phyloP scores from a whole-genome alignment of 2,888 invertebrate species.

The Apodemia hepburni region DNA sequence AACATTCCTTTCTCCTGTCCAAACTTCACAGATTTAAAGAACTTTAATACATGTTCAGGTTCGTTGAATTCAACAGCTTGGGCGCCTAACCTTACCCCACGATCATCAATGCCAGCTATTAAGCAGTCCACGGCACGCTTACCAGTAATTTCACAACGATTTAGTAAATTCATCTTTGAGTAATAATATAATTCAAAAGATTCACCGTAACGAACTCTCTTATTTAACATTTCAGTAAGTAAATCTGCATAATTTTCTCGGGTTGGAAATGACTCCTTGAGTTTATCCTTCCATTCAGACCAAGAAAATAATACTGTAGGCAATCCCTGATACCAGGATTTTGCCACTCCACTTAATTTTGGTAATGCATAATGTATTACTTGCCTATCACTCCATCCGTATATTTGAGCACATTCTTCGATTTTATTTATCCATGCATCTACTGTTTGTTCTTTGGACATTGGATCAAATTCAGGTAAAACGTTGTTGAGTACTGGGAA shows the following conservation, averaged over 20 bases:
- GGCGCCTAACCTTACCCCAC: too few relatives aligned
- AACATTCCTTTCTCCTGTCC: too few relatives aligned
- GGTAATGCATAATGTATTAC: constrained; percentile 24
- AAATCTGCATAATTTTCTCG: constrained; percentile 30
- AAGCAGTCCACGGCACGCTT: too few relatives aligned
- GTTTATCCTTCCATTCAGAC: constrained; percentile 30
- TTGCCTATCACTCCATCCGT: constrained; percentile 24
- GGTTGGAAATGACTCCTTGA: constrained; percentile 28
- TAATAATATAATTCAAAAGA: constrained; percentile 17
- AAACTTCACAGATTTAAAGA: too few relatives aligned
- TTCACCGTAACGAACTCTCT: constrained; percentile 23
- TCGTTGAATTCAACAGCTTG: too few relatives aligned
- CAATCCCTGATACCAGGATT: constrained; percentile 32
- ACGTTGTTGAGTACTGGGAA: too few relatives aligned
- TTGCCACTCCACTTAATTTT: constrained; percentile 15
- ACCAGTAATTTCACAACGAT: too few relatives aligned
- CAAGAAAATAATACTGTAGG: constrained; percentile 27
- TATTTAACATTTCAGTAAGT: constrained; percentile 29
- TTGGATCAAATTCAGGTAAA: too few relatives aligned
- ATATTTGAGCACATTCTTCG: constrained; percentile 25
- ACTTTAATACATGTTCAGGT: too few relatives aligned
- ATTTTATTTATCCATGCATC: constrained; percentile 18
- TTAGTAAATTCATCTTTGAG: too few relatives aligned
- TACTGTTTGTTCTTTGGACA: too few relatives aligned
- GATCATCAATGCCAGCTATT: too few relatives aligned